Evolutionary conservation across 1,140 invertebrate species (phyloP).

Genomic region (Platyura marginata): DNA sequence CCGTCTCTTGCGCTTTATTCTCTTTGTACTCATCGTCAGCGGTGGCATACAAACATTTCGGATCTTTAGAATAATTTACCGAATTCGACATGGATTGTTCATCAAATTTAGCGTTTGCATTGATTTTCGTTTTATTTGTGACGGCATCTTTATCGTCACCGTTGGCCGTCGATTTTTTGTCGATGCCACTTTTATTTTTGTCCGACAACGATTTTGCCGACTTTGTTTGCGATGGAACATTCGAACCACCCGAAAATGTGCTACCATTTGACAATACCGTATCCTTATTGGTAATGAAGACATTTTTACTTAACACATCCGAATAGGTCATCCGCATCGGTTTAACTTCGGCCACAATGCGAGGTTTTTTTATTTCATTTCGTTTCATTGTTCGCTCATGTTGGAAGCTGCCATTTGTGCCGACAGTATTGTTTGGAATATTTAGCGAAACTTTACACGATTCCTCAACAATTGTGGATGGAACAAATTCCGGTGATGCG

Average conservation of each 20-base stretch:
- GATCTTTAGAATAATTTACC: no score
- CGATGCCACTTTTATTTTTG: background rate
- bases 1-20: background rate
- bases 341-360: conserved; percentile 65
- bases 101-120: no score
- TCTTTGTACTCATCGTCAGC: background rate
- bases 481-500: conserved; percentile 3
- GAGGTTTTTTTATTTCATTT: conserved; percentile 34
- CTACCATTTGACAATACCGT: no score
- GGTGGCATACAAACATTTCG: no score
- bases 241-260: background rate
- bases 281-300: conserved; percentile 13
- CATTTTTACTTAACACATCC: conserved; percentile 56
- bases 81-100: no score
- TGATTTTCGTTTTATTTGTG: background rate
- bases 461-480: conserved; percentile 9
- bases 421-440: conserved; percentile 17
- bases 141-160: background rate
- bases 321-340: conserved; percentile 70
- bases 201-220: background rate
- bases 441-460: conserved; percentile 12
- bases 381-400: conserved; percentile 7
- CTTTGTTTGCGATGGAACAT: background rate
- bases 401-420: conserved; percentile 18
- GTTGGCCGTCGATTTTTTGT: background rate